phyloP scores from a whole-genome alignment of 2,888 invertebrate genomes.

The Drosophila fungiperda region DNA sequence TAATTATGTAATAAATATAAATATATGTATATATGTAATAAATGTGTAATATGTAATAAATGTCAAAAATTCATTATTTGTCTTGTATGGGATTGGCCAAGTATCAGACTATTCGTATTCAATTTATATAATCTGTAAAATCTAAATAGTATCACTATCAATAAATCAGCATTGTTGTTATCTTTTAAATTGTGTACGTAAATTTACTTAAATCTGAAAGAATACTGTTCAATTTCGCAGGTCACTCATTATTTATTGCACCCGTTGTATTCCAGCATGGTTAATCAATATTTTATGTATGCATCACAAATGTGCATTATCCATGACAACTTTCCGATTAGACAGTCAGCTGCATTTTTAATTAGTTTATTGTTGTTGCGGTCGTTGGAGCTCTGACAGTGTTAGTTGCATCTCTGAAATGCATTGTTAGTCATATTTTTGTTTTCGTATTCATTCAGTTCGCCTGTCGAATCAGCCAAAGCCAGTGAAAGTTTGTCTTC shows the following conservation, averaged over 20 bases:
- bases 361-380: slow-evolving; percentile 60
- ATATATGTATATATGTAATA: no score
- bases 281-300: slow-evolving; percentile 2
- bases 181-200: background rate
- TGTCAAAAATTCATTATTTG: background rate
- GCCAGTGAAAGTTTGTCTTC: slow-evolving; percentile 74
- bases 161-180: background rate
- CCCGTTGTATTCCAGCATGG: background rate
- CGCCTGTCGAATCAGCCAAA: slow-evolving; percentile 72
- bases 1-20: no score
- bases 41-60: no score
- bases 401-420: slow-evolving; percentile 36
- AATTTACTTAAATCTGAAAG: background rate
- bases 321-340: slow-evolving; percentile 44
- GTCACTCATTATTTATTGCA: background rate
- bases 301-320: slow-evolving; percentile 13
- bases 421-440: slow-evolving; percentile 47
- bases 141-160: background rate
- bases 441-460: slow-evolving; percentile 72
- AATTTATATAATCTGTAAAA: background rate
- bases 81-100: background rate
- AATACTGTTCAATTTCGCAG: background rate
- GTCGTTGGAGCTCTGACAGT: slow-evolving; percentile 27
- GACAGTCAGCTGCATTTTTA: slow-evolving; percentile 59
- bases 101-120: background rate